phyloP scores from a whole-genome alignment of 2,113 vertebrate species.

The Setophaga petechia region DNA sequence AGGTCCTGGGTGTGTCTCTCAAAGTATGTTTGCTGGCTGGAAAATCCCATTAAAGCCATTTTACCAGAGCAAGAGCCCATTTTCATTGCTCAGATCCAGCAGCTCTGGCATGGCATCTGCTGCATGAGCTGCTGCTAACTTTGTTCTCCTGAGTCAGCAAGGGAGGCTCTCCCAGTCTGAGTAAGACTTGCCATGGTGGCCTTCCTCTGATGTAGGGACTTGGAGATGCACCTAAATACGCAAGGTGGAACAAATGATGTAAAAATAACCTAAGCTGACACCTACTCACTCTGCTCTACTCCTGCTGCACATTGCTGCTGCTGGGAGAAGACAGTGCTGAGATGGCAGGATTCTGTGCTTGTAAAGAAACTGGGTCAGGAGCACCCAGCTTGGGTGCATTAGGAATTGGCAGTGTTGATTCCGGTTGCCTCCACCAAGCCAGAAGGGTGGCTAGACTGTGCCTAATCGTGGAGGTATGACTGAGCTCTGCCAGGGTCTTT shows the following conservation, averaged over 20 bases:
- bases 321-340: neutral
- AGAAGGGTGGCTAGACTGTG: neutral
- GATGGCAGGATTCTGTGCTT: neutral
- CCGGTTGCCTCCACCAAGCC: neutral
- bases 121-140: neutral
- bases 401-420: neutral
- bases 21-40: neutral
- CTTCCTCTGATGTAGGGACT: neutral
- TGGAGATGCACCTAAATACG: neutral
- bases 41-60: slow-evolving; percentile 17
- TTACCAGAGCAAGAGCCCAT: neutral
- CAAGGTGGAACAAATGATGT: neutral
- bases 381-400: neutral
- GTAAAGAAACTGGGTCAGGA: neutral
- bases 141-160: neutral
- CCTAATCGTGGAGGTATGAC: neutral
- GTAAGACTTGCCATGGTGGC: neutral
- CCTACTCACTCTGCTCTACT: rapidly evolving
- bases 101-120: neutral
- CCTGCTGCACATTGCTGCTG: neutral
- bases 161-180: neutral
- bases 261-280: neutral
- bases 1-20: slow-evolving; percentile 18
- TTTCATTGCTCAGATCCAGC: neutral
- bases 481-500: neutral